Percentiles rank a stretch among this genome's conserved stretches.
Conservation (phyloP, 1,140 invertebrate species). For the Zaprionus taronus region DNA sequence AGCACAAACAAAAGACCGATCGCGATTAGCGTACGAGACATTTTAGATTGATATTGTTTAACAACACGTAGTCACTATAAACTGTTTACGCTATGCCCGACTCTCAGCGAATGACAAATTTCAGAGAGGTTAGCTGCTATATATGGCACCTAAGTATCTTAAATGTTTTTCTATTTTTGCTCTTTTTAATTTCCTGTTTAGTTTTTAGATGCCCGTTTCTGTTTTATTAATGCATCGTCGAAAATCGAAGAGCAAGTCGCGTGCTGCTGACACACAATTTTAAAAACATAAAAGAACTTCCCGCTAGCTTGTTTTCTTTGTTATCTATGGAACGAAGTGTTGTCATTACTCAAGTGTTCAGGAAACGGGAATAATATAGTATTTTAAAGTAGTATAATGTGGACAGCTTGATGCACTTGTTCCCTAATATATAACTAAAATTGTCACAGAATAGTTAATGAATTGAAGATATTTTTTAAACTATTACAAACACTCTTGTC, state of each 20-base stretch:
- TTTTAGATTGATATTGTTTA: constrained; percentile 12
- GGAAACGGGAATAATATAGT: not conserved
- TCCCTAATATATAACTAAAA: too few species aligned
- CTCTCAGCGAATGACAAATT: not conserved
- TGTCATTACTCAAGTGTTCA: not conserved
- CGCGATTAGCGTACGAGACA: constrained; percentile 16
- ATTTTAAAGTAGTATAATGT: not conserved
- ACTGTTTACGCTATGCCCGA: not conserved
- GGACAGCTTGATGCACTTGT: not conserved
- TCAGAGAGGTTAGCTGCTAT: not conserved
- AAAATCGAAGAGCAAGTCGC: not conserved
- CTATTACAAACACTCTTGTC: constrained; percentile 21
- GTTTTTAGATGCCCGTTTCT: not conserved
- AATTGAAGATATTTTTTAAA: not conserved
- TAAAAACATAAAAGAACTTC: not conserved
- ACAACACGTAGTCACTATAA: not conserved
- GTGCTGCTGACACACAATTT: too few species aligned
- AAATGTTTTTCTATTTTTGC: not conserved
- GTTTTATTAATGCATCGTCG: not conserved
- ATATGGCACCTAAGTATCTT: not conserved
- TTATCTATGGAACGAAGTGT: not conserved
- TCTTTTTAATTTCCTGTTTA: not conserved
- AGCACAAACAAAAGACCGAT: constrained; percentile 26
- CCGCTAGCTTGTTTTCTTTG: not conserved
- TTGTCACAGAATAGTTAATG: too few species aligned